Evolutionary conservation across 92 coral and sea anemone genomes (phyloP), one percentile per base, ranked within the genome.

Genomic region (Zoanthus solanderi): DNA sequence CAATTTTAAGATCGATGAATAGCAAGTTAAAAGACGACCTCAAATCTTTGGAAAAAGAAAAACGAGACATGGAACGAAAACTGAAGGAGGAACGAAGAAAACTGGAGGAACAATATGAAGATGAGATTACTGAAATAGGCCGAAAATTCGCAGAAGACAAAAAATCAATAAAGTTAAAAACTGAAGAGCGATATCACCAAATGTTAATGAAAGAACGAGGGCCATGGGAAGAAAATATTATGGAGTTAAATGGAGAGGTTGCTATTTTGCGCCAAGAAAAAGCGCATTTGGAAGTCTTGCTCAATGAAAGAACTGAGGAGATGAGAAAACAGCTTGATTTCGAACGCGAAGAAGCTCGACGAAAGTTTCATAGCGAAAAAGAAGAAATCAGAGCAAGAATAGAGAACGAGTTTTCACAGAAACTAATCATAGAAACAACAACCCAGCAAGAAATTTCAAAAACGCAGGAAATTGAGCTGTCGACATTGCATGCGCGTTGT

Each of bases 111-210:
- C 93, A 90, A 44, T 95, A 95, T 42, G 99, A 97, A 29, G 95
- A 90, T 29, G 98, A 97, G 61, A 97, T 97, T 47, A 74, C 95
- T 17, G 96, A 95, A 79, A 85, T 95, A 80, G 98, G 96, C 74
- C 89, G 85, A 58, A 92, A 86, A 78, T 91, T 89, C 65, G 94
- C 96, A 2, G 92, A 89, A 46, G 99, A 97, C 65, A 95, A 92
- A 84, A 89, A 94, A 44, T 76, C 83, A 1, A 16, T 97, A 29
- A 91, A 95, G 78, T 60, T 80, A 58, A 96, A 92, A 85, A 84
- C 92, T 32, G 99, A 97, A 61, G 98, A 93, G 78, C 91, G 93
- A 58, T 90, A 91, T 69, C 96, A 93, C 47, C 90, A 87, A 8
- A 77, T 94, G 44, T 88, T 95, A 11, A 84, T 86, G 28, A 91